phyloP scores from a whole-genome alignment of 2,888 invertebrate genomes.

The Bembecia ichneumoniformis region DNA sequence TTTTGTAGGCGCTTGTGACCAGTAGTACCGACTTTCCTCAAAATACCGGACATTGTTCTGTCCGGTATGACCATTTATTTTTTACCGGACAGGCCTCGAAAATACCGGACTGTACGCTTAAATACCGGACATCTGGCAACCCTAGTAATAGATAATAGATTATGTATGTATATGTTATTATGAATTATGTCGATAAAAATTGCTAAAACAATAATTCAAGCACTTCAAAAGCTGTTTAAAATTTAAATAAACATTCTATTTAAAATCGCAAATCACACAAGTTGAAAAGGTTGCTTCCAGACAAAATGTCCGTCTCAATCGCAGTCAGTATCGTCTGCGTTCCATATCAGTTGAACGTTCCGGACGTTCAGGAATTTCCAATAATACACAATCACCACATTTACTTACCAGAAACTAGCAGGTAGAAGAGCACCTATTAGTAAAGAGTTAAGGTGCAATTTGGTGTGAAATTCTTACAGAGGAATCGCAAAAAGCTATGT shows the following conservation, averaged over 20 bases:
- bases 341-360: constrained; percentile 49
- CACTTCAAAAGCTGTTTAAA: neutral
- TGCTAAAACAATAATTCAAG: no score
- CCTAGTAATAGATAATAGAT: no score
- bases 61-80: no score
- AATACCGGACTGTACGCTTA: no score
- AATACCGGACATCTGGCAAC: no score
- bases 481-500: constrained; percentile 16
- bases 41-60: no score
- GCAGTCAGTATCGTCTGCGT: constrained; percentile 50
- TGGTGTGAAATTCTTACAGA: constrained; percentile 14
- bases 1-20: no score
- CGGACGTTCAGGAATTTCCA: constrained; percentile 64
- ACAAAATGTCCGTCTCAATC: constrained; percentile 46
- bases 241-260: neutral
- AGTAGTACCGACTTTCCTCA: no score
- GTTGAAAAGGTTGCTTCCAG: constrained; percentile 35
- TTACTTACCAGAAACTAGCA: neutral
- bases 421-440: constrained; percentile 10
- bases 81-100: no score
- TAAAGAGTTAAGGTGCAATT: constrained; percentile 15
- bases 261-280: constrained; percentile 26
- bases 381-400: constrained; percentile 37
- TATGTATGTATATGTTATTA: no score
- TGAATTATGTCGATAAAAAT: no score